Evolutionary conservation across 2,797 vertebrate genomes (phyloP).

Genomic region (Synaphobranchus kaupii): DNA sequence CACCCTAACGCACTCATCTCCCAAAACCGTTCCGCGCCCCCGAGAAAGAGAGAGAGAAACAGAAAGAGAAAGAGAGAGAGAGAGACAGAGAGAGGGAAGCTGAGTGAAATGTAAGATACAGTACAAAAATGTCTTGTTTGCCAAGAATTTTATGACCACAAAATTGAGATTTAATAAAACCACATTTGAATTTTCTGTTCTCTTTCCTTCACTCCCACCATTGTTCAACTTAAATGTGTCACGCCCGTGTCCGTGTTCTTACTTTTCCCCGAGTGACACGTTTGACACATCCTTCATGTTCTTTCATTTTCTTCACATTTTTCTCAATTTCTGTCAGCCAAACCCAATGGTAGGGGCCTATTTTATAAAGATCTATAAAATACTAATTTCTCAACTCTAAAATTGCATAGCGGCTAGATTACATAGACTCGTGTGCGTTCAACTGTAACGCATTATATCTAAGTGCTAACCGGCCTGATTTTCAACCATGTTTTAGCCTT

Average conservation of each 20-base stretch:
- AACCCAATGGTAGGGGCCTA: background rate
- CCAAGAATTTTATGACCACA: background rate
- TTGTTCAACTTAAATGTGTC: background rate
- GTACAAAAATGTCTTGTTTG: conserved; percentile 4
- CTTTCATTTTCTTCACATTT: background rate
- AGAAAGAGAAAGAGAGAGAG: conserved; percentile 32
- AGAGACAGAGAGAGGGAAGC: conserved; percentile 21
- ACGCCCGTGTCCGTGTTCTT: background rate
- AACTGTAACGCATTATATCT: background rate
- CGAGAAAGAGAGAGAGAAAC: conserved; percentile 28
- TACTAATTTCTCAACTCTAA: background rate
- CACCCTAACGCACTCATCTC: conserved; percentile 23
- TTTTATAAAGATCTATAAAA: background rate
- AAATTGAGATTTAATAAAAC: background rate
- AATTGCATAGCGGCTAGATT: background rate
- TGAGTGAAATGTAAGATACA: conserved; percentile 32
- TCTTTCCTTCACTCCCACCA: background rate
- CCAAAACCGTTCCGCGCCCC: conserved; percentile 35
- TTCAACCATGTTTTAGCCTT: background rate
- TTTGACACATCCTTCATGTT: background rate
- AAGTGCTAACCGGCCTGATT: background rate
- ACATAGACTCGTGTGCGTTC: too few relatives aligned
- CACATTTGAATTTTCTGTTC: background rate
- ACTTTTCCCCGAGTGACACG: background rate
- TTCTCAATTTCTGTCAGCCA: background rate